These are phyloP conservation scores for Xestobium rufovillosum DNA, from an alignment of 2,888 invertebrate species.

Conservation along the genomic window DNA sequence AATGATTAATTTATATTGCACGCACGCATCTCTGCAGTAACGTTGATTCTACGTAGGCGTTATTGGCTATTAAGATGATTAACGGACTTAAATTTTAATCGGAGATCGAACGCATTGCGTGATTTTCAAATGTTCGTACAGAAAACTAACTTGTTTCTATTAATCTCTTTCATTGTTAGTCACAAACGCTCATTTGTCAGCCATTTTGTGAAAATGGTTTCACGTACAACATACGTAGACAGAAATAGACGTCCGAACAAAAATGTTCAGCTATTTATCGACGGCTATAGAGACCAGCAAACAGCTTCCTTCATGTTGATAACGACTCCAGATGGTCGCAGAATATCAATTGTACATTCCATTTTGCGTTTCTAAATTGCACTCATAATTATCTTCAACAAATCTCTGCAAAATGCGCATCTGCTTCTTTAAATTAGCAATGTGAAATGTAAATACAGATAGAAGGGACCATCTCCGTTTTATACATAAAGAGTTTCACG, in stretches of 20 bases:
- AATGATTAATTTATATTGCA: conserved; percentile 27
- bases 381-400: no score
- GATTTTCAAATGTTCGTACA: no score
- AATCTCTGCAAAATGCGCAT: no score
- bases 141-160: no score
- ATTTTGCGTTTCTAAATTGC: conserved; percentile 2
- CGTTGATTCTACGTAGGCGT: conserved; percentile 12
- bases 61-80: conserved; percentile 9
- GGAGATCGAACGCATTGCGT: no score
- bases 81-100: conserved; percentile 1
- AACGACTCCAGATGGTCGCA: conserved; percentile 31
- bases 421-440: no score
- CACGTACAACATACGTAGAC: conserved; percentile 32
- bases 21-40: conserved; percentile 22
- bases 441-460: no score
- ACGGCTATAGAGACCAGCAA: conserved; percentile 28
- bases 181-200: conserved; percentile 31
- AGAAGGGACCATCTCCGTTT: no score
- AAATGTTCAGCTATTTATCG: conserved; percentile 33
- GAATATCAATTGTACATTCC: conserved; percentile 24
- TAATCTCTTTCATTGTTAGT: no score
- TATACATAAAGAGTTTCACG: no score
- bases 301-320: conserved; percentile 28
- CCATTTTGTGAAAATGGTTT: conserved; percentile 34
- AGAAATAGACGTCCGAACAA: conserved; percentile 32